Base-by-base conservation (phyloP, 2,797 vertebrate genomes). In the Pempheris klunzingeri region DNA sequence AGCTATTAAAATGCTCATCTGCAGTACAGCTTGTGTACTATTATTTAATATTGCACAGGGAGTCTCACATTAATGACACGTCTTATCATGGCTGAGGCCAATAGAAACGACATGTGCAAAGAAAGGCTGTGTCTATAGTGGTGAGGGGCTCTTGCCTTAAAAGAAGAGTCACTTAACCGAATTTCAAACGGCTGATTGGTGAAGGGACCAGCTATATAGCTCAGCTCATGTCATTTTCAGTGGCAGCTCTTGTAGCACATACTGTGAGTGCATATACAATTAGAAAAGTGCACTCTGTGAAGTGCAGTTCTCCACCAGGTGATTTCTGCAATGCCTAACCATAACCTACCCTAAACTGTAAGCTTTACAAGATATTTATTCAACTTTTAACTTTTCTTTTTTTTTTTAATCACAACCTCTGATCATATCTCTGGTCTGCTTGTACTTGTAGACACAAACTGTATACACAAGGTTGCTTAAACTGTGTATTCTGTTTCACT, bases 61-160 rank as follows among this genome's bases (percentile, higher is more conserved):
- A 54, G 17, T 60, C 30, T 59, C 71, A 80, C 47, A 73, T 24
- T 65, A 71, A 84, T 63, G 55, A 65, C 59, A 72, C 17, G 65
- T 59, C 46, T 55, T 66, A 34, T 36, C 39, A 44, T 26, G 7
- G 41, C 54, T 34, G 71, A 71, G 50, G 66, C 53, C 46, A 46
- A 60, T 4, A 44, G 49, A 78, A 53, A 52, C 15, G 41, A 59
- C 46, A 36, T 28, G n/a, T 63, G 46, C 49, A 69, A 55, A 65
- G 72, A 54, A 57, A 71, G 30, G 7, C n/a, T 68, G 38, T 9
- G 22, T 76, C 14, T 41, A 22, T 59, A 47, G 47, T 63, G 49
- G n/a, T 24, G 17, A 3, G 41, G n/a, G 52, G 12, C 15, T 53
- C 59, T 65, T 9, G 24, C 15, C n/a, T 43, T 43, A 54, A 70